Percentiles rank a stretch among this genome's conserved stretches.
Evolutionary conservation across 2,113 vertebrate genomes (phyloP).

Genomic region (Calyptommatus sinebrachiatus): DNA sequence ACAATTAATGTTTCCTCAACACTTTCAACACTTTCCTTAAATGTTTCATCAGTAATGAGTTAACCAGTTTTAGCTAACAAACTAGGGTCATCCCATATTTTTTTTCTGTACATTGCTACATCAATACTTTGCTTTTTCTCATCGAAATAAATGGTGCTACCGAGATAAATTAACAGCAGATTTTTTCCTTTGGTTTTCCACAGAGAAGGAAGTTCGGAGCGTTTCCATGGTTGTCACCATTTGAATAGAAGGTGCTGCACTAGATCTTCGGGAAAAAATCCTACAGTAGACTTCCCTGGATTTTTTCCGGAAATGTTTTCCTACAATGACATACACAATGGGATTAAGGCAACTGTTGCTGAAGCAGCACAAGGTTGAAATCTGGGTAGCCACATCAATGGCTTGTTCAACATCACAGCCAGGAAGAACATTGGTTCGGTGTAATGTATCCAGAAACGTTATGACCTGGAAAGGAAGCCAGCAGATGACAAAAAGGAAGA

Average conservation of each 20-base stretch:
- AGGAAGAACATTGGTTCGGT: not conserved
- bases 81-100: not conserved
- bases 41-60: not conserved
- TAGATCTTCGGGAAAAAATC: conserved; percentile 44
- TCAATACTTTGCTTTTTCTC: not conserved
- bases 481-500: conserved; percentile 82
- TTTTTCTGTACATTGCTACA: not conserved
- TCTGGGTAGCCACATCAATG: conserved; percentile 77
- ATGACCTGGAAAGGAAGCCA: conserved; percentile 85
- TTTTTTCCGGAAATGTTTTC: conserved; percentile 93
- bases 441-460: conserved; percentile 76
- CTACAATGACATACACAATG: conserved; percentile 89
- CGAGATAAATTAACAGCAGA: not conserved
- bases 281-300: conserved; percentile 75
- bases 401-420: conserved; percentile 58
- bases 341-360: conserved; percentile 96
- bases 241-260: conserved; percentile 33
- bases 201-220: conserved; percentile 66
- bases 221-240: conserved; percentile 66
- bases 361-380: conserved; percentile 78
- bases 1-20: accelerated
- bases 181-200: conserved; percentile 54
- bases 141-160: conserved; percentile 21
- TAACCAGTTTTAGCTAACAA: not conserved
- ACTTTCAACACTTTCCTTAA: no score